phyloP scores from a whole-genome alignment of 23 tunicate species.

The Halocynthia roretzi region DNA sequence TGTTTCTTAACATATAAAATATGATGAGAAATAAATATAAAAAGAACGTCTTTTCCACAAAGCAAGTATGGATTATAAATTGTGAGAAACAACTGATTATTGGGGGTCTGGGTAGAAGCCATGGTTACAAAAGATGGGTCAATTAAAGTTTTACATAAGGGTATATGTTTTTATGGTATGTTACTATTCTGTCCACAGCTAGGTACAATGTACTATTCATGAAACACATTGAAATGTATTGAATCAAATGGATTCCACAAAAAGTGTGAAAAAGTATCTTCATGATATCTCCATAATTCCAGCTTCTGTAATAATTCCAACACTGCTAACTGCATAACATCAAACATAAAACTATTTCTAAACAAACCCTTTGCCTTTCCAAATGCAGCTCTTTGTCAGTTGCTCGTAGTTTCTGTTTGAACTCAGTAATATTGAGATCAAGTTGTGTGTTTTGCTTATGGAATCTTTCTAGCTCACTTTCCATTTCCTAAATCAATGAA shows the following conservation, averaged over 20 bases:
- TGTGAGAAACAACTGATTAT: too few relatives aligned
- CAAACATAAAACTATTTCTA: neutral
- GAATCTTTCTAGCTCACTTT: slow-evolving; percentile 97
- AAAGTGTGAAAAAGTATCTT: neutral
- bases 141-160: too few relatives aligned
- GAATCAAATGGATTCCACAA: neutral
- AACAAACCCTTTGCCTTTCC: slow-evolving; percentile 80
- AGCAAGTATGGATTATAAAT: too few relatives aligned
- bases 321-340: neutral
- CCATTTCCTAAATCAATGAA: slow-evolving; percentile 75
- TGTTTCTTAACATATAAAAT: too few relatives aligned
- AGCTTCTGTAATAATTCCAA: neutral
- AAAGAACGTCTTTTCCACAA: too few relatives aligned
- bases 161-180: too few relatives aligned
- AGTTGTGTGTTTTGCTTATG: slow-evolving; percentile 96
- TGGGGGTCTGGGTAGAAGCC: too few relatives aligned
- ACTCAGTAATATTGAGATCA: slow-evolving; percentile 85
- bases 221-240: too few relatives aligned
- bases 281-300: neutral
- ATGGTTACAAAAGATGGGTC: too few relatives aligned
- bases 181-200: too few relatives aligned
- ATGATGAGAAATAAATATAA: too few relatives aligned
- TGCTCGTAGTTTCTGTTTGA: slow-evolving; percentile 83
- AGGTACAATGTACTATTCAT: too few relatives aligned
- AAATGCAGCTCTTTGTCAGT: slow-evolving; percentile 81